Evolutionary conservation across 2,888 invertebrate genomes (phyloP), one percentile per base, ranked within the genome.

Genomic region (Halocaridina rubra): DNA sequence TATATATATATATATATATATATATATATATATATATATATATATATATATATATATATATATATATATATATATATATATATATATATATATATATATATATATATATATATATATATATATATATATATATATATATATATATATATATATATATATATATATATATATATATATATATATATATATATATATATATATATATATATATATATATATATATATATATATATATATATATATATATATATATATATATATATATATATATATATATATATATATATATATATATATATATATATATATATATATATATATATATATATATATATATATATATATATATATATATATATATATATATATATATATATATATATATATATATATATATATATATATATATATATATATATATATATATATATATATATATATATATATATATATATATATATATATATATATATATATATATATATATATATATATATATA

Each of bases 401-500:
- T n/a, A n/a, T n/a, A n/a, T n/a, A n/a, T n/a, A n/a, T n/a, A n/a
- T n/a, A n/a, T n/a, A n/a, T n/a, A n/a, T n/a, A n/a, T n/a, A n/a
- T n/a, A n/a, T n/a, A n/a, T n/a, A n/a, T n/a, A n/a, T n/a, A n/a
- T n/a, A n/a, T n/a, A n/a, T n/a, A n/a, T n/a, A n/a, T 3, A 3
- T n/a, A 59, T 59, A 59, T 59, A 59, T 59, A 59, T 59, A 59
- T 59, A 59, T 59, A 59, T 59, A 59, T 59, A 59, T 59, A 59
- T 59, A 59, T 59, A 59, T 59, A 59, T 59, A 59, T 59, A 59
- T 59, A 59, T 59, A 59, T 59, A 59, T 59, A 59, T 59, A 59
- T 59, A 59, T 59, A 59, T 59, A 59, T 59, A 59, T 59, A 59
- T 59, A 59, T 59, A 59, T 59, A 59, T 59, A 59, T 59, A 59